Percentiles rank a stretch among this genome's conserved stretches.
Evolutionary conservation across 2,888 invertebrate species (phyloP).

Genomic region (Tethea ocularis): DNA sequence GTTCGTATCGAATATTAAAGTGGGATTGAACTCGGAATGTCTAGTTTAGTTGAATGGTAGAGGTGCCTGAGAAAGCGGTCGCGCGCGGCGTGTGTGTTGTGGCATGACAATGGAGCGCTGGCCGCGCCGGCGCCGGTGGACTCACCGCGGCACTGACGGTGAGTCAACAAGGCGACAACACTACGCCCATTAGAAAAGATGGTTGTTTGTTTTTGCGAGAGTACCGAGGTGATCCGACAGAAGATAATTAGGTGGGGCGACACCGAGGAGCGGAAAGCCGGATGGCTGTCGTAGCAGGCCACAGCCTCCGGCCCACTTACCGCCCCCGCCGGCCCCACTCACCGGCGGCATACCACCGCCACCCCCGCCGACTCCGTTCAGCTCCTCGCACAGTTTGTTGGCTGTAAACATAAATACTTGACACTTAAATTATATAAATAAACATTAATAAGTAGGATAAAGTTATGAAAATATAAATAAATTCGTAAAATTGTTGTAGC

Average conservation of each 20-base stretch:
- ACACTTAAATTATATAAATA: not conserved
- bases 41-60: slow-evolving; percentile 21
- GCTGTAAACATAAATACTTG: slow-evolving; percentile 53
- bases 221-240: slow-evolving; percentile 86
- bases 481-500: not conserved
- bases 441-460: not conserved
- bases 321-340: slow-evolving; percentile 64
- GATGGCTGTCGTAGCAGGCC: slow-evolving; percentile 85
- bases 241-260: slow-evolving; percentile 84
- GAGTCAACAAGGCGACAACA: slow-evolving; percentile 41
- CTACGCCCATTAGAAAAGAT: slow-evolving; percentile 84
- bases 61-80: slow-evolving; percentile 26
- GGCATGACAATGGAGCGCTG: slow-evolving; percentile 24
- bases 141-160: slow-evolving; percentile 34
- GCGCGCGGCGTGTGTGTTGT: slow-evolving; percentile 14
- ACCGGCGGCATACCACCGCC: slow-evolving; percentile 63
- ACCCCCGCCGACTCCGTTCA: slow-evolving; percentile 69
- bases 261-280: slow-evolving; percentile 84
- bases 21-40: slow-evolving; percentile 4
- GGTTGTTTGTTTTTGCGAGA: slow-evolving; percentile 84
- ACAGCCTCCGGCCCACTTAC: slow-evolving; percentile 85
- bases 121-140: too few relatives aligned
- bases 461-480: too few relatives aligned
- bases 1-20: not conserved
- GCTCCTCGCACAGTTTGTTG: slow-evolving; percentile 75